Percentiles rank a stretch among this genome's conserved stretches.
phyloP scores from a whole-genome alignment of 2,888 invertebrate species.

The Ypsolopha scabrella region DNA sequence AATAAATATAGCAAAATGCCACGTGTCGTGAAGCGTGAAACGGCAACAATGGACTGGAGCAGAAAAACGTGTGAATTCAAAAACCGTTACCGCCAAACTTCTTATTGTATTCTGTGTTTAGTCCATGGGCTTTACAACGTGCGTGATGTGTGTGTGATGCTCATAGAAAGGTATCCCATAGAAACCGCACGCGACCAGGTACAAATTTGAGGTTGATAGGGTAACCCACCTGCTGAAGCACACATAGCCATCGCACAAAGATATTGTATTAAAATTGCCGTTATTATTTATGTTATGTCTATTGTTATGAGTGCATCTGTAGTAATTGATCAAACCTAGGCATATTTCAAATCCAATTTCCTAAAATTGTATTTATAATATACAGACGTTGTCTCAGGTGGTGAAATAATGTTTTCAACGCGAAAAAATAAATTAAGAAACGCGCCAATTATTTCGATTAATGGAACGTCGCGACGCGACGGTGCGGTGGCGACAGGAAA shows the following conservation, averaged over 20 bases:
- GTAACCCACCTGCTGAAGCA: conserved; percentile 21
- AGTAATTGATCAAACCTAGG: too few relatives aligned
- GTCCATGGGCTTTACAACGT: neutral
- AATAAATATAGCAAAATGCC: neutral
- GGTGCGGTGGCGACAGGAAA: conserved; percentile 51
- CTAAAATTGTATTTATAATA: too few relatives aligned
- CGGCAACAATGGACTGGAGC: neutral
- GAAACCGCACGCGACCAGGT: conserved; percentile 31
- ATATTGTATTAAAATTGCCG: too few relatives aligned
- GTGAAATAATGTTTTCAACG: conserved; percentile 42
- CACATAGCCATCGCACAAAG: too few relatives aligned
- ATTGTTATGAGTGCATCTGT: too few relatives aligned
- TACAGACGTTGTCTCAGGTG: neutral
- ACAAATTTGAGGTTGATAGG: conserved; percentile 11
- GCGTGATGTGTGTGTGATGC: neutral
- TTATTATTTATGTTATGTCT: too few relatives aligned
- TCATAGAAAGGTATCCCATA: neutral
- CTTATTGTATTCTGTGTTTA: neutral
- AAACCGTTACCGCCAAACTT: conserved; percentile 2
- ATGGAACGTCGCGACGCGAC: conserved; percentile 37
- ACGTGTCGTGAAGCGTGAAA: neutral
- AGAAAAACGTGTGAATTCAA: conserved; percentile 10
- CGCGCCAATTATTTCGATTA: conserved; percentile 67
- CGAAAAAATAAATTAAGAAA: conserved; percentile 45
- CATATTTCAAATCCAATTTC: too few relatives aligned